Evolutionary conservation across 2,113 vertebrate species (phyloP).

Genomic region (Zosterops japonicus): DNA sequence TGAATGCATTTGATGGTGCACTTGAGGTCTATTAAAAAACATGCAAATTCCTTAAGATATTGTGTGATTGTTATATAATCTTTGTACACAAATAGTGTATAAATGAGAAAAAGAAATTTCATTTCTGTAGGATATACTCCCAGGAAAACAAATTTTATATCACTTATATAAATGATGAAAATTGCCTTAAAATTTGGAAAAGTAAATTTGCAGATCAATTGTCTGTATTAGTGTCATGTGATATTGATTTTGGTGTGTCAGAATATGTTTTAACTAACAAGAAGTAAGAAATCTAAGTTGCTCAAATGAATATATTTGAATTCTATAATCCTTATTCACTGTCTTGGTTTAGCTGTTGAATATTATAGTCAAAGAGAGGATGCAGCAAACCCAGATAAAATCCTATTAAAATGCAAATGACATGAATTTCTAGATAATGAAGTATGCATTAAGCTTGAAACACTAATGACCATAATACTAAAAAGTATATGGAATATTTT

Average conservation of each 20-base stretch:
- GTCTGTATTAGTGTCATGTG: background rate
- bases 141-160: background rate
- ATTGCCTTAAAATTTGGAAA: background rate
- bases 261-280: background rate
- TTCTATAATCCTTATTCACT: background rate
- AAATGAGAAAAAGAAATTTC: background rate
- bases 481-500: slow-evolving; percentile 62
- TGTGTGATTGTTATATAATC: background rate
- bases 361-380: slow-evolving; percentile 10
- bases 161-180: background rate
- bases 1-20: background rate
- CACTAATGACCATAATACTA: slow-evolving; percentile 54
- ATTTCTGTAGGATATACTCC: background rate
- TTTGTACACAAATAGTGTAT: background rate
- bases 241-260: background rate
- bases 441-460: slow-evolving; percentile 51
- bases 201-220: background rate
- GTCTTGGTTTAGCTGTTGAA: slow-evolving; percentile 15
- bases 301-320: background rate
- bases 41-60: background rate
- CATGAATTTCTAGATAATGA: slow-evolving; percentile 68
- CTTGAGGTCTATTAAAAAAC: background rate
- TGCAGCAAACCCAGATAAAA: slow-evolving; percentile 55
- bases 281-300: background rate
- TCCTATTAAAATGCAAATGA: slow-evolving; percentile 72